phyloP scores from a whole-genome alignment of 2,797 vertebrate genomes.

The Rachycentron canadum region DNA sequence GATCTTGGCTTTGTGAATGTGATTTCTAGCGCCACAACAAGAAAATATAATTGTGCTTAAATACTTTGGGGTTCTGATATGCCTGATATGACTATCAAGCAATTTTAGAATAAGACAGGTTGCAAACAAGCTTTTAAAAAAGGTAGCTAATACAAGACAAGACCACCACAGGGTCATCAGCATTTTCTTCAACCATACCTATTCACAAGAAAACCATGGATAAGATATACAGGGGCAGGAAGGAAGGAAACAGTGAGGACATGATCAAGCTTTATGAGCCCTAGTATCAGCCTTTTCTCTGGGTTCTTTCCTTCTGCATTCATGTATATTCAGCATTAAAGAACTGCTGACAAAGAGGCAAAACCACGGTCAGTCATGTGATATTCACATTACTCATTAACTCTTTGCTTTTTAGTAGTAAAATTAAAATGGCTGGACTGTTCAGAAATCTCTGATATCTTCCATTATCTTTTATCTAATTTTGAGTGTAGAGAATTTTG shows the following conservation, averaged over 20 bases:
- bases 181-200: constrained; percentile 11
- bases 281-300: constrained; percentile 54
- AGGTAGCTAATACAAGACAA: background rate
- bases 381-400: constrained; percentile 53
- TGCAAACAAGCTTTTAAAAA: background rate
- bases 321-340: constrained; percentile 51
- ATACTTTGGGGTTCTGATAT: too few species aligned
- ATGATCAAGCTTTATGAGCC: constrained; percentile 63
- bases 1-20: background rate
- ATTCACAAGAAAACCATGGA: constrained; percentile 9
- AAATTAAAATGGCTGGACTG: background rate
- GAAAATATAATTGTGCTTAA: background rate
- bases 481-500: too few species aligned
- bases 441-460: background rate
- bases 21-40: background rate
- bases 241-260: constrained; percentile 72
- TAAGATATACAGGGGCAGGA: constrained; percentile 42
- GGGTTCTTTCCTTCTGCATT: constrained; percentile 34
- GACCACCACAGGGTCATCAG: background rate
- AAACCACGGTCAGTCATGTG: constrained; percentile 63
- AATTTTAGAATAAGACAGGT: background rate
- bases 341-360: constrained; percentile 70
- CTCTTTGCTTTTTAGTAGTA: background rate
- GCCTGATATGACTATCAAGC: too few species aligned
- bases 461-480: too few species aligned